phyloP scores from a whole-genome alignment of 2,888 invertebrate species.

The Napeogenes sylphis region DNA sequence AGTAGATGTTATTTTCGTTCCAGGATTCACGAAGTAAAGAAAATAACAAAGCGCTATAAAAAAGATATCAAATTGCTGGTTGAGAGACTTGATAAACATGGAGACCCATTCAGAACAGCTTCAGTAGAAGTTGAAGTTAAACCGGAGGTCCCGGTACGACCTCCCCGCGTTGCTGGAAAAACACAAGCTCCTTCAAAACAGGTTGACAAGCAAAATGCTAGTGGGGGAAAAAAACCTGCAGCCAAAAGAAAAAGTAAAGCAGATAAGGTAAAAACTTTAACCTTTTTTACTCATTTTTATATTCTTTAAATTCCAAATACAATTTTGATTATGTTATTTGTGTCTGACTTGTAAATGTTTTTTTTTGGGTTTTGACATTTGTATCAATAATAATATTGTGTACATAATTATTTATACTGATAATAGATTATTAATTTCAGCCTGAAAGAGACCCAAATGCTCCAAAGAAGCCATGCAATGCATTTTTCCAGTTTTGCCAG shows the following conservation, averaged over 20 bases:
- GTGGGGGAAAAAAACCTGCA: conserved; percentile 59
- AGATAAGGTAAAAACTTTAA: conserved; percentile 65
- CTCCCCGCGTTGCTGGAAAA: conserved; percentile 48
- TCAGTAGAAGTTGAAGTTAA: conserved; percentile 77
- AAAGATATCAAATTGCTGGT: conserved; percentile 84
- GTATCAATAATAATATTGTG: background rate
- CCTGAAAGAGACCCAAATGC: conserved; percentile 83
- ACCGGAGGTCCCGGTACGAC: conserved; percentile 48
- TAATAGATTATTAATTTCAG: conserved; percentile 40
- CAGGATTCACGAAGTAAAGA: conserved; percentile 84
- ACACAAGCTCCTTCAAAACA: conserved; percentile 49
- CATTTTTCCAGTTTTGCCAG: conserved; percentile 89
- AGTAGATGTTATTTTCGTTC: conserved; percentile 40
- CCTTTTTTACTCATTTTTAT: conserved; percentile 7
- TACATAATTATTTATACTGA: background rate
- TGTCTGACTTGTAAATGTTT: background rate
- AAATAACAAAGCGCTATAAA: conserved; percentile 80
- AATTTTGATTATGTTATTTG: background rate
- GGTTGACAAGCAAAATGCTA: conserved; percentile 54
- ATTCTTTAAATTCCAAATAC: background rate
- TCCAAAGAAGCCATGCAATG: conserved; percentile 87
- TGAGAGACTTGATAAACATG: conserved; percentile 82
- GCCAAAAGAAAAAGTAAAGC: conserved; percentile 79
- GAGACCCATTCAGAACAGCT: conserved; percentile 82
- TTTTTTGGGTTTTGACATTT: background rate